Base-by-base conservation (phyloP, 2,797 vertebrate genomes). In the Macropodus opercularis region DNA sequence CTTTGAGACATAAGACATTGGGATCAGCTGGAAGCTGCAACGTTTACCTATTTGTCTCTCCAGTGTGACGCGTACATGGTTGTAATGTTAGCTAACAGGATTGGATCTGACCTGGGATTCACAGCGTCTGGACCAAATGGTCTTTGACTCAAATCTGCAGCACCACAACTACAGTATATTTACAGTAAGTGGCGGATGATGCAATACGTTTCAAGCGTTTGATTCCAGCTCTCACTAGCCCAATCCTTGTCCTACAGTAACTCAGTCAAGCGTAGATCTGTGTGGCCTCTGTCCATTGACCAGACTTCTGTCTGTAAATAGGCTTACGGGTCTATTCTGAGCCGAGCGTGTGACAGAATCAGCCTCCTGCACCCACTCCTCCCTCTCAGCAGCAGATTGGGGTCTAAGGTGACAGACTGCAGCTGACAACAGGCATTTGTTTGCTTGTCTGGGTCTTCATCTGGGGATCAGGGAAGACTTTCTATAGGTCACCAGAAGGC, bases 281-380 rank as follows among this genome's bases (percentile, higher is more conserved):
- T 48, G 41, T 31, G 32, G 29, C 47, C 24, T 57, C 53, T 27
- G 15, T 69, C 48, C 80, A 83, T 35, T 77, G 79, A 82, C 79
- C 70, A 81, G 83, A 69, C 73, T 71, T 64, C 61, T 76, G 79
- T 56, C 47, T 17, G 72, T 85, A 90, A 91, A 85, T 79, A 75
- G 87, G 88, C 88, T 92, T 90, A 93, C 17, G 15, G 34, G 26
- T 72, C 87, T 91, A 90, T 89, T 91, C 86, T 87, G 64, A 70
- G 21, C 19, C 6, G 22, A 62, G 62, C 36, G 24, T 75, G 69
- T 71, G 57, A 56, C 53, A 36, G 62, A 73, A 66, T 68, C 77
- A 74, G 69, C 54, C 61, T 57, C 18, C 43, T 19, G 6, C 56
- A 40, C 24, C 57, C 46, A 36, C 29, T 38, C 51, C 49, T 12